Evolutionary conservation across 2,113 vertebrate species (phyloP).

Genomic region (Shinisaurus crocodilurus): DNA sequence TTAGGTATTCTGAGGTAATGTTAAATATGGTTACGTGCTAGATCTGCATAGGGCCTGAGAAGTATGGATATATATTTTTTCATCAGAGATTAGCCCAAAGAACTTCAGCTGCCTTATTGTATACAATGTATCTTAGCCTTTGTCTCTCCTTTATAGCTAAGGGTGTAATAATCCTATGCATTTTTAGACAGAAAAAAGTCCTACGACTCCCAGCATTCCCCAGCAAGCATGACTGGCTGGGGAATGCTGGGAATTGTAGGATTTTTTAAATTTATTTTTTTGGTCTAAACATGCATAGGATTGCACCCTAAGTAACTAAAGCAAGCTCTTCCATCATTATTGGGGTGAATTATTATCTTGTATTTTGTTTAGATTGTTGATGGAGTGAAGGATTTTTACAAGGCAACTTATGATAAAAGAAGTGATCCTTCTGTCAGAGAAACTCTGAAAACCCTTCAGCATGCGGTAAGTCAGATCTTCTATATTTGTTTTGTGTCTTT

Average conservation of each 20-base stretch:
- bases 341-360: neutral
- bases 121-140: neutral
- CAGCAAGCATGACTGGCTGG: too few relatives aligned
- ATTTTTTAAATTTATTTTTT: too few relatives aligned
- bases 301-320: too few relatives aligned
- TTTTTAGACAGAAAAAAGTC: too few relatives aligned
- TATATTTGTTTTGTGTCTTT: neutral
- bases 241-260: too few relatives aligned
- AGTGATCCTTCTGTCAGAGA: conserved; percentile 74
- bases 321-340: too few relatives aligned
- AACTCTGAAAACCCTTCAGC: conserved; percentile 86
- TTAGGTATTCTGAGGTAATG: neutral
- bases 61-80: neutral
- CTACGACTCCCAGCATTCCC: too few relatives aligned
- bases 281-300: too few relatives aligned
- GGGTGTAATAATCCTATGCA: too few relatives aligned
- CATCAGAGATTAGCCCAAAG: neutral
- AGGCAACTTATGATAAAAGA: conserved; percentile 79
- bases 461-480: conserved; percentile 74
- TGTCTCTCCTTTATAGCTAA: neutral
- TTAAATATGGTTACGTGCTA: neutral
- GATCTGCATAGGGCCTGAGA: neutral
- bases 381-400: conserved; percentile 86
- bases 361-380: conserved; percentile 79
- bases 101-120: neutral